Evolutionary conservation across 2,888 invertebrate species (phyloP).

Genomic region (Aquatica leii): DNA sequence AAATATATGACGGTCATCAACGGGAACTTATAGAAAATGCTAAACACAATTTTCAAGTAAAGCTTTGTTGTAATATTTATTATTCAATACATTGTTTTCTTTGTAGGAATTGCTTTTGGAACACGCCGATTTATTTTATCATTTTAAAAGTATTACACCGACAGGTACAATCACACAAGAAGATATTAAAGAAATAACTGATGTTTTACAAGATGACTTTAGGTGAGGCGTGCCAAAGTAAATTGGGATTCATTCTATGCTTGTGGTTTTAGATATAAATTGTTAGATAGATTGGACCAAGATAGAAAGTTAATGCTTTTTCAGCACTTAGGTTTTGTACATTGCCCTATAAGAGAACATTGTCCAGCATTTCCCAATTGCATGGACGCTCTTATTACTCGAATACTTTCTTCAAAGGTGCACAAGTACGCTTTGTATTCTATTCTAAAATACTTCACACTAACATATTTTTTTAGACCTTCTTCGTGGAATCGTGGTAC

Average conservation of each 20-base stretch:
- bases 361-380: constrained; percentile 90
- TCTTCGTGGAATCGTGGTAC: constrained; percentile 71
- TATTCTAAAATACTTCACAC: not conserved
- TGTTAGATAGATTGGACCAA: constrained; percentile 92
- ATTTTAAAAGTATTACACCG: constrained; percentile 89
- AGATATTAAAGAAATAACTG: constrained; percentile 92
- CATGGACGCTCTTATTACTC: constrained; percentile 79
- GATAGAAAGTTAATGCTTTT: constrained; percentile 94
- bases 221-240: too few relatives aligned
- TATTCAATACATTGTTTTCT: constrained; percentile 16
- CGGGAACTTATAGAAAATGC: constrained; percentile 88
- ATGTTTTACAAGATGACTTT: constrained; percentile 90
- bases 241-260: too few relatives aligned
- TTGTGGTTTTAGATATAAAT: constrained; percentile 77
- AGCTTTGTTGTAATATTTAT: constrained; percentile 9
- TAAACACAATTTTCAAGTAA: constrained; percentile 86
- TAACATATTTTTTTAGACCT: constrained; percentile 58
- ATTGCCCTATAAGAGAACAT: constrained; percentile 93
- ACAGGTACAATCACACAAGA: constrained; percentile 92
- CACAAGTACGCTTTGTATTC: constrained; percentile 60
- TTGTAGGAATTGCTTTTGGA: constrained; percentile 86
- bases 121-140: constrained; percentile 92
- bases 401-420: constrained; percentile 73
- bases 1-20: constrained; percentile 95
- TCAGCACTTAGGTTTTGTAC: constrained; percentile 94